Conservation (phyloP, 2,113 vertebrate genomes). For the Ptychochromis oligacanthus region DNA sequence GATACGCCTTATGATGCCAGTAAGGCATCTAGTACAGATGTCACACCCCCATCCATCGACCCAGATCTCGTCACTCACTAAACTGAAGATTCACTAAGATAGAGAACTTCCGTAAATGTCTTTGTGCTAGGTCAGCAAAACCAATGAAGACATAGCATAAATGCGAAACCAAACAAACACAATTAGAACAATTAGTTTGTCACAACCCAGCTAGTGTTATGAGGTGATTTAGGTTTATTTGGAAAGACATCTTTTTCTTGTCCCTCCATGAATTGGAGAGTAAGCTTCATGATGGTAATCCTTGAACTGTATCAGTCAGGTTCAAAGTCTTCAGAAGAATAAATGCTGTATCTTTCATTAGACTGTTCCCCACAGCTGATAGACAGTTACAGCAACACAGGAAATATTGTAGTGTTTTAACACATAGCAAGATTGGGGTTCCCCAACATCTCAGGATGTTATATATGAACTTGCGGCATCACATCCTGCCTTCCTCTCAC, state of each 20-base stretch:
- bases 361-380: background rate
- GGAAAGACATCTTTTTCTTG: background rate
- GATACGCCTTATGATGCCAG: slow-evolving; percentile 64
- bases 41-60: slow-evolving; percentile 53
- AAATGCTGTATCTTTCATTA: background rate
- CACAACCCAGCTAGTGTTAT: background rate
- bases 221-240: background rate
- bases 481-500: slow-evolving; percentile 72
- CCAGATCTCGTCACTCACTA: slow-evolving; percentile 28
- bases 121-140: slow-evolving; percentile 18
- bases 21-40: slow-evolving; percentile 62
- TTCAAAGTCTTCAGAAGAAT: background rate
- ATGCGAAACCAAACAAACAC: background rate
- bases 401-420: slow-evolving; percentile 13
- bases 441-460: slow-evolving; percentile 63
- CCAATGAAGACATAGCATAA: background rate
- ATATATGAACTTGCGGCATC: slow-evolving; percentile 38
- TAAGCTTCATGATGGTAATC: background rate
- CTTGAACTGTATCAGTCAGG: background rate
- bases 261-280: background rate
- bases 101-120: slow-evolving; percentile 36
- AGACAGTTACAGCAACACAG: slow-evolving; percentile 31
- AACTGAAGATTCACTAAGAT: slow-evolving; percentile 28
- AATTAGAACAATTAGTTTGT: background rate
- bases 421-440: slow-evolving; percentile 52